Evolutionary conservation across 2,888 invertebrate genomes (phyloP), one percentile per base, ranked within the genome.

Genomic region (Trichopria drosophilae): DNA sequence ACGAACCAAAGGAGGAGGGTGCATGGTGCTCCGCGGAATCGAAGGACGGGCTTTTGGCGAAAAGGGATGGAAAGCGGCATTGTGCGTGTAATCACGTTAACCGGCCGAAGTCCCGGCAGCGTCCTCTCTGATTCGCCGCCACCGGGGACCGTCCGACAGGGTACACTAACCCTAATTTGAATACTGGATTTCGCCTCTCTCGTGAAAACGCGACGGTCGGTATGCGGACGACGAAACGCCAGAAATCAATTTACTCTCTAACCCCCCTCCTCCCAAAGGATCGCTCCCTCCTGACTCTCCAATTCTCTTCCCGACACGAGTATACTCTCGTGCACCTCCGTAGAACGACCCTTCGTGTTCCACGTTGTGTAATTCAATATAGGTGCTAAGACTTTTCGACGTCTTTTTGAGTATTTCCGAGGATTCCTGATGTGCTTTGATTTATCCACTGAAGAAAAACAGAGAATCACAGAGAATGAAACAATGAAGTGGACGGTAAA

Each of bases 41-140:
- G 58, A 57, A 55, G 59, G 48, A 40, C 58, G 48, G 20, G 28
- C n/a, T n/a, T n/a, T n/a, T n/a, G 53, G 56, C 62, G 62, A 61
- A 60, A 60, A 58, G 61, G 64, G 60, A 63, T 60, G 63, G 61
- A 61, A 62, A 63, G 60, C 60, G 53, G 64, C 57, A 67, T 68
- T 66, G 67, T 66, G 60, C 67, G 65, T 64, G 63, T 68, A 68
- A 69, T 67, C 66, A 63, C 66, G 66, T 66, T 67, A 69, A 64
- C 65, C 64, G 59, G 54, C 55, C 64, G 56, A 60, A 53, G 61
- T 61, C 59, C 61, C 45, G 51, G 55, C 58, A 50, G 43, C 51
- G 53, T 56, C 55, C 59, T 55, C 58, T 58, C 58, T 53, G 56
- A 56, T 59, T 57, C 57, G 56, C 32, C 44, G 52, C 47, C 52